A percentile compares a stretch with the other conserved stretches of the same genome.
Conservation (phyloP, 2,797 vertebrate genomes). For the Lutjanus campechanus region DNA sequence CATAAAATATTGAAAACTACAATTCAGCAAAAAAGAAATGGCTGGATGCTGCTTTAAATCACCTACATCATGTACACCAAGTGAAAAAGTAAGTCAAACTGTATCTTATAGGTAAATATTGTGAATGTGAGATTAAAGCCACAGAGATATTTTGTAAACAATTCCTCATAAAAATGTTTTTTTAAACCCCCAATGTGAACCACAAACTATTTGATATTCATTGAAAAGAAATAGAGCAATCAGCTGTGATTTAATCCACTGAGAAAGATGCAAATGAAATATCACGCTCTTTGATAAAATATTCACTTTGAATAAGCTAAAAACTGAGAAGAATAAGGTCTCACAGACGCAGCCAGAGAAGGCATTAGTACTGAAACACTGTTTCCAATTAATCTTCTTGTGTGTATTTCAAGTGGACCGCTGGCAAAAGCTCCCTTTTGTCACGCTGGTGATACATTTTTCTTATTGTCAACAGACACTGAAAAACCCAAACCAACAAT, state of each 20-base stretch:
- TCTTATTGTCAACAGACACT: not conserved
- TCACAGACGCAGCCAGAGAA: constrained; percentile 3
- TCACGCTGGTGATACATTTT: not conserved
- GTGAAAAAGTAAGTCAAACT: no score
- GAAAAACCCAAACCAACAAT: no score
- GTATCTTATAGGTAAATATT: not conserved
- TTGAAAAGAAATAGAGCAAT: constrained; percentile 4
- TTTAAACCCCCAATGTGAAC: not conserved
- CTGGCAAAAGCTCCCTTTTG: not conserved
- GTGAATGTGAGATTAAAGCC: not conserved
- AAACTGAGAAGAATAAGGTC: not conserved
- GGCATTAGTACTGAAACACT: not conserved
- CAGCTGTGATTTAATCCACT: constrained; percentile 8
- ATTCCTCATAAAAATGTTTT: not conserved
- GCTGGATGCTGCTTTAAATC: no score
- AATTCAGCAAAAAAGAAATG: no score
- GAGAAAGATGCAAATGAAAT: constrained; percentile 15
- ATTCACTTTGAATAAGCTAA: not conserved
- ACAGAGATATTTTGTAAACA: not conserved
- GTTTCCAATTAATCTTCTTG: not conserved
- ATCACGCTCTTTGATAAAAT: not conserved
- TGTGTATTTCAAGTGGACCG: not conserved
- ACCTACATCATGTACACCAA: no score
- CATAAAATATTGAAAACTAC: no score
- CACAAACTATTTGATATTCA: constrained; percentile 18